Conservation (phyloP, 1,140 invertebrate genomes). For the Pollicipes pollicipes region DNA sequence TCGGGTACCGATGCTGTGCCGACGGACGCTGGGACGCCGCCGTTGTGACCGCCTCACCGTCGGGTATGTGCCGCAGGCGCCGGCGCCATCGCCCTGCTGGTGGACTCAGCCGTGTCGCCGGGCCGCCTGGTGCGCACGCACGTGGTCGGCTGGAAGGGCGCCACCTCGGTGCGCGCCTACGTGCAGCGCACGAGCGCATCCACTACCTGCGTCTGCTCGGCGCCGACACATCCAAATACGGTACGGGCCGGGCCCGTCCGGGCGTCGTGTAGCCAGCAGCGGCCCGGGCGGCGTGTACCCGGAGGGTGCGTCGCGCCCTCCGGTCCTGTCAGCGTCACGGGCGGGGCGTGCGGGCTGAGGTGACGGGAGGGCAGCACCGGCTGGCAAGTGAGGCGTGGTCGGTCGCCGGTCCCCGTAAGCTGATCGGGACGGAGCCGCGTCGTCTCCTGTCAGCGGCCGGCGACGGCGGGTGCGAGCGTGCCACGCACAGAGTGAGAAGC, state of each 20-base stretch:
- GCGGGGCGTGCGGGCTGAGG: background rate
- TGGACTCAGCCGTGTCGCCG: background rate
- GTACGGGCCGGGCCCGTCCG: background rate
- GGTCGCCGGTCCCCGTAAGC: background rate
- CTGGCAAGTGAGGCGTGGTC: too few relatives aligned
- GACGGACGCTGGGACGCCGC: too few relatives aligned
- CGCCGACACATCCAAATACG: constrained; percentile 25
- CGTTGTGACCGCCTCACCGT: background rate
- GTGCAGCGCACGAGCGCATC: constrained; percentile 58
- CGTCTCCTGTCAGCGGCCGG: too few relatives aligned
- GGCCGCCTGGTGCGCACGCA: constrained; percentile 30
- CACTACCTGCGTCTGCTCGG: constrained; percentile 70
- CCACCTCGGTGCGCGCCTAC: constrained; percentile 64
- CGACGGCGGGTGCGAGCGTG: too few relatives aligned
- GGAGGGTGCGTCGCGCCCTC: background rate
- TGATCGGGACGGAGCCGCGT: too few relatives aligned
- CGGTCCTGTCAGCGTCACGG: background rate
- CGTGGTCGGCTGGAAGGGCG: constrained; percentile 80
- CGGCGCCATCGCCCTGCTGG: background rate
- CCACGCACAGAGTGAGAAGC: too few relatives aligned
- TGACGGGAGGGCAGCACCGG: too few relatives aligned
- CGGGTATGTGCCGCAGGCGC: background rate
- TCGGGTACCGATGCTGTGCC: too few relatives aligned
- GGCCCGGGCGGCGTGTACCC: background rate
- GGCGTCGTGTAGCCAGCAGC: background rate